Evolutionary conservation across 1,140 invertebrate genomes (phyloP).

Genomic region (Drosophila chauvacae): DNA sequence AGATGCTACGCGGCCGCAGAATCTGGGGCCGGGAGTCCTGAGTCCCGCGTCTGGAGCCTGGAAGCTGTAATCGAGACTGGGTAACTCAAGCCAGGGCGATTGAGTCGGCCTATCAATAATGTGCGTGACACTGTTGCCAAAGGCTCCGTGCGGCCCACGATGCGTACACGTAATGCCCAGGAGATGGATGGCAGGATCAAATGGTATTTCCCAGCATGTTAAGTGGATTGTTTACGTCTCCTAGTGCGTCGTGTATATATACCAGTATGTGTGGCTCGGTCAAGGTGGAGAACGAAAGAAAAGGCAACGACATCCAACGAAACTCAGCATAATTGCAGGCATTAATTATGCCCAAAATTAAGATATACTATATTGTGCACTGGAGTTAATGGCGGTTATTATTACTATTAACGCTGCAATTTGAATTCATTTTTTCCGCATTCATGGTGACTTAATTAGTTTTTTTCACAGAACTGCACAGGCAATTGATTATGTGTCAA

Average conservation of each 20-base stretch:
- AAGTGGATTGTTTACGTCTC: slow-evolving; percentile 74
- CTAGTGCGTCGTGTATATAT: slow-evolving; percentile 9
- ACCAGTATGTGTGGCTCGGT: slow-evolving; percentile 18
- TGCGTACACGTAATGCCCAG: slow-evolving; percentile 59
- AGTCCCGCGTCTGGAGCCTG: neutral
- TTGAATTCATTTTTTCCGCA: slow-evolving; percentile 70
- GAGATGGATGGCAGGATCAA: slow-evolving; percentile 79
- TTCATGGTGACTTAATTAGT: slow-evolving; percentile 52
- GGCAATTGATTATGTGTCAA: slow-evolving; percentile 49
- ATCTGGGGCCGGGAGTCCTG: neutral
- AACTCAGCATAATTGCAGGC: slow-evolving; percentile 61
- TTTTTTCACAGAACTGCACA: slow-evolving; percentile 20
- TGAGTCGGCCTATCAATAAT: slow-evolving; percentile 69
- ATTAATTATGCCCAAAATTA: slow-evolving; percentile 76
- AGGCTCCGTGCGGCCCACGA: slow-evolving; percentile 34
- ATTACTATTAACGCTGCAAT: slow-evolving; percentile 49
- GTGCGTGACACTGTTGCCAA: slow-evolving; percentile 64
- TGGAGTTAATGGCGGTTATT: slow-evolving; percentile 44
- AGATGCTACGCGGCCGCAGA: slow-evolving; percentile 37
- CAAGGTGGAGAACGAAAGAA: slow-evolving; percentile 23
- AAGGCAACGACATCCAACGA: slow-evolving; percentile 26
- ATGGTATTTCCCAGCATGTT: slow-evolving; percentile 76
- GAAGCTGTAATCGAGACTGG: slow-evolving; percentile 36
- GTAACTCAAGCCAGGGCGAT: slow-evolving; percentile 46
- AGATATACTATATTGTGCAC: slow-evolving; percentile 72